Evolutionary conservation across 1,140 invertebrate genomes (phyloP).

Genomic region (Drosophila quadrilineata): DNA sequence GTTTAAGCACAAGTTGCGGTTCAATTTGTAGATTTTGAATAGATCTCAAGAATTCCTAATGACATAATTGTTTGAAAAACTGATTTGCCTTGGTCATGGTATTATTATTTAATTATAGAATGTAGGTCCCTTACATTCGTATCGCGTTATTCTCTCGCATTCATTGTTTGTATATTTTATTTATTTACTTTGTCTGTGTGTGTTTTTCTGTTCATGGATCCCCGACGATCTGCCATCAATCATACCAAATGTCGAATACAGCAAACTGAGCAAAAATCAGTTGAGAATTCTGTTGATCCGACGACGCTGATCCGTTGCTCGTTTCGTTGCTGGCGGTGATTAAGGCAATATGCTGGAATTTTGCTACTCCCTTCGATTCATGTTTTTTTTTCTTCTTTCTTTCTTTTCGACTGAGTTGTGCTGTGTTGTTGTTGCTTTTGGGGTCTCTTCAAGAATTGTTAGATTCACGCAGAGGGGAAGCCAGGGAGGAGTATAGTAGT

Average conservation of each 20-base stretch:
- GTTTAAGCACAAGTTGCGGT: too few species aligned
- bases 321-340: conserved; percentile 37
- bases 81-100: too few species aligned
- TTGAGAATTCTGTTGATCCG: conserved; percentile 21
- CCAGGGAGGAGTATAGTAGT: neutral
- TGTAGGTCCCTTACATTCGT: too few species aligned
- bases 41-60: too few species aligned
- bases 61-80: too few species aligned
- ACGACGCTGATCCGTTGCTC: neutral
- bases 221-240: conserved; percentile 46
- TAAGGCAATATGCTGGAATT: conserved; percentile 50
- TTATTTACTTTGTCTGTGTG: conserved; percentile 1
- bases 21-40: too few species aligned
- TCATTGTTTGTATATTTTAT: neutral
- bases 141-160: too few species aligned
- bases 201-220: conserved; percentile 22
- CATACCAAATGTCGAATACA: conserved; percentile 33
- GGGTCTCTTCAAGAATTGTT: conserved; percentile 64
- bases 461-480: conserved; percentile 32
- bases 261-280: conserved; percentile 33
- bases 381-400: conserved; percentile 30
- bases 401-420: too few species aligned
- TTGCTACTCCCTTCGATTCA: conserved; percentile 49
- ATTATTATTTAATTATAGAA: neutral
- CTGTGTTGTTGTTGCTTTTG: conserved; percentile 30